Percentiles rank a stretch among this genome's conserved stretches.
Conservation (phyloP, 2,113 vertebrate genomes). For the Petromus typicus region DNA sequence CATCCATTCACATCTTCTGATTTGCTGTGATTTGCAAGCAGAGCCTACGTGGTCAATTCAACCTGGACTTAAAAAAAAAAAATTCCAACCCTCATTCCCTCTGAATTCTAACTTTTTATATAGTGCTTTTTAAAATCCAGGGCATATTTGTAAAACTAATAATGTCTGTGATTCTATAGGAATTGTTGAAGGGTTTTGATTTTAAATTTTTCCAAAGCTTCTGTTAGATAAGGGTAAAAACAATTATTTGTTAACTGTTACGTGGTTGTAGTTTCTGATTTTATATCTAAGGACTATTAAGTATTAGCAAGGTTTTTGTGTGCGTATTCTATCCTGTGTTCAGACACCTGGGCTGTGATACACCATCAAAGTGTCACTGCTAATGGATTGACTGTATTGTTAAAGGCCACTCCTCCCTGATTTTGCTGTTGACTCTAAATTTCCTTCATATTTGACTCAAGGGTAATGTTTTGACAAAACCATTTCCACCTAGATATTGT, state of each 20-base stretch:
- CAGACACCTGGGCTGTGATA: not conserved
- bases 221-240: not conserved
- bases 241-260: not conserved
- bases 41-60: not conserved
- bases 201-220: not conserved
- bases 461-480: slow-evolving; percentile 38
- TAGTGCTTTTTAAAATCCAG: not conserved
- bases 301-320: slow-evolving; percentile 20
- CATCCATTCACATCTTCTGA: slow-evolving; percentile 3
- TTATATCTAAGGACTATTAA: slow-evolving; percentile 33
- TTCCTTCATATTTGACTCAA: slow-evolving; percentile 47
- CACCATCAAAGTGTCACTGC: slow-evolving; percentile 7
- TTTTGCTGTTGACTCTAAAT: slow-evolving; percentile 43
- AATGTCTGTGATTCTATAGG: not conserved
- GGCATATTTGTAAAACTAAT: slow-evolving; percentile 45
- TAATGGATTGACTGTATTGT: not conserved
- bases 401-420: not conserved
- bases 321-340: not conserved
- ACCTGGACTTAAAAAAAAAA: not conserved
- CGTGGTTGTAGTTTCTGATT: not conserved
- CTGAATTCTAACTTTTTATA: slow-evolving; percentile 54
- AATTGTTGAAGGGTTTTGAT: not conserved
- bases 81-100: not conserved
- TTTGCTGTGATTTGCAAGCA: slow-evolving; percentile 8
- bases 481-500: not conserved